Evolutionary conservation across 1,140 invertebrate species (phyloP), one percentile per base, ranked within the genome.

Genomic region (Thaumetopoea pityocampa): DNA sequence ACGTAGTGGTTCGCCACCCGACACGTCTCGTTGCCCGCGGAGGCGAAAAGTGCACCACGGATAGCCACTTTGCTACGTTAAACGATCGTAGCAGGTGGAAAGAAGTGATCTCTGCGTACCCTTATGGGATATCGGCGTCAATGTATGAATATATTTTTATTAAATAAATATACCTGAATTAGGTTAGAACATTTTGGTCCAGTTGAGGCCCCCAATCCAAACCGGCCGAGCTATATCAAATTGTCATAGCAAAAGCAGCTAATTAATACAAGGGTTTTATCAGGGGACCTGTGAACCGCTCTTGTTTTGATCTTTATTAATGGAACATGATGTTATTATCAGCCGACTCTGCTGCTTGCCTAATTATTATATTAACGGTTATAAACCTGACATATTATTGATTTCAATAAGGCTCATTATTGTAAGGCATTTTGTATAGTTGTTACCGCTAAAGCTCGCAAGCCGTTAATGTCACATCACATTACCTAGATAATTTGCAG

Each of bases 251-350:
- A 33, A 33, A 32, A 8, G 19, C 49, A 60, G 56, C 60, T 67
- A 73, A 73, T 73, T 70, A 73, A 73, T 70, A 74, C 70, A 70
- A 45, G 54, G 27, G 23, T 50, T 51, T 73, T 73, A 73, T 73
- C 70, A 23, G 3, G 0, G 12, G 44, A 51, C 62, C 56, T 51
- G 32, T 61, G 57, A 46, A 46, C 66, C 34, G 23, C 4, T 11
- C 52, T 62, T 73, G 69, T 73, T 70, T 66, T 70, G 60, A 32
- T 63, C 64, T 53, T 60, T 46, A 54, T 49, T 62, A 56, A 49
- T 59, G 46, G 49, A 52, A 56, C 57, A 61, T 35, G 44, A 45
- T 49, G 40, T 57, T 43, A 54, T 53, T 35, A 28, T 42, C 32
- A n/a, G n/a, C n/a, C n/a, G n/a, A 50, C 14, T 10, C 3, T 60